A percentile compares a stretch with the other conserved stretches of the same genome.
Evolutionary conservation across 2,888 invertebrate genomes (phyloP).

Genomic region (Argyra leucocephala): DNA sequence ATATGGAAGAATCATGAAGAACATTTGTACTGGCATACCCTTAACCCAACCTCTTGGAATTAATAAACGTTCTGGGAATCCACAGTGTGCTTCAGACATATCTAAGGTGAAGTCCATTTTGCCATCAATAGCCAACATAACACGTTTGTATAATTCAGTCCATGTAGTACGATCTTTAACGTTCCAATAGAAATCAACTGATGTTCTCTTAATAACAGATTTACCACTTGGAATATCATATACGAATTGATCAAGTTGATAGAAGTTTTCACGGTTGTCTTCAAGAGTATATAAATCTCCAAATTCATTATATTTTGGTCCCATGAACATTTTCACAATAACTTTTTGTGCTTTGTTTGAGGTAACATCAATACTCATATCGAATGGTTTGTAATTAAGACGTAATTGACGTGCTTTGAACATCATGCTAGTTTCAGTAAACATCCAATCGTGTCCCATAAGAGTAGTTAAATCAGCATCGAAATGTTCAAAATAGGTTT

Average conservation of each 20-base stretch:
- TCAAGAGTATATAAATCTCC: constrained; percentile 47
- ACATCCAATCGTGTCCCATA: constrained; percentile 35
- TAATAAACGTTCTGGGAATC: constrained; percentile 53
- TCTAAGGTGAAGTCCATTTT: constrained; percentile 43
- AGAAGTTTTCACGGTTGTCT: constrained; percentile 52
- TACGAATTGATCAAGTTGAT: constrained; percentile 55
- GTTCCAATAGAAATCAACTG: constrained; percentile 38
- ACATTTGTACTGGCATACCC: constrained; percentile 54
- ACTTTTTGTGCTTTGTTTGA: constrained; percentile 52
- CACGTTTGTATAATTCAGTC: constrained; percentile 43
- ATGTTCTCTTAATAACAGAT: constrained; percentile 34
- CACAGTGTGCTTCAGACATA: constrained; percentile 45
- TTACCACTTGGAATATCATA: constrained; percentile 50
- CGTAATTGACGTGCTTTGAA: constrained; percentile 57
- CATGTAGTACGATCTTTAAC: constrained; percentile 50
- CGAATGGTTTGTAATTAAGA: constrained; percentile 61
- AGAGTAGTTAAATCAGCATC: constrained; percentile 50
- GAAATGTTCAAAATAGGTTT: constrained; percentile 60
- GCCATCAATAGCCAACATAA: constrained; percentile 44
- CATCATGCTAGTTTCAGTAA: constrained; percentile 39
- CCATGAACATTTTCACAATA: constrained; percentile 56
- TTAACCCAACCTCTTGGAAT: constrained; percentile 54
- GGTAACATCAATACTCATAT: constrained; percentile 50
- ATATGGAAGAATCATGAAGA: constrained; percentile 51
- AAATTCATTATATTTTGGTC: constrained; percentile 56